Conservation (phyloP, 1,140 invertebrate genomes). For the Orius insidiosus region DNA sequence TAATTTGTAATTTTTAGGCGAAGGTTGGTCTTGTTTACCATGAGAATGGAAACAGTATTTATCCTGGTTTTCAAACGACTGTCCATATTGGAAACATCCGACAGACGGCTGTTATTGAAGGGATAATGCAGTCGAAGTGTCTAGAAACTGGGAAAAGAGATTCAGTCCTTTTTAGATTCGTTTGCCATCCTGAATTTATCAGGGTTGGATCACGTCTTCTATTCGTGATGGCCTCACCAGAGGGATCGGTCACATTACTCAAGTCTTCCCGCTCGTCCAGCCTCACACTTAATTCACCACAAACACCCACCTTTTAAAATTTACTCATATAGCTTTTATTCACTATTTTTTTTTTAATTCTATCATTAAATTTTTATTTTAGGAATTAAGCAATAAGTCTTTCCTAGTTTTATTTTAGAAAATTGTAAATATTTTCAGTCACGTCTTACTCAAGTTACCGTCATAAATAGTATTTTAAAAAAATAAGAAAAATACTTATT, state of each 20-base stretch:
- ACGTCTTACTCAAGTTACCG: too few relatives aligned
- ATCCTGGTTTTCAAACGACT: constrained; percentile 79
- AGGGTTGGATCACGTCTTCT: constrained; percentile 67
- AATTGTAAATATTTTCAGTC: too few relatives aligned
- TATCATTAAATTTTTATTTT: too few relatives aligned
- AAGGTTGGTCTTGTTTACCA: constrained; percentile 73
- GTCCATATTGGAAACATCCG: constrained; percentile 88
- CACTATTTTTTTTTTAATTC: not conserved
- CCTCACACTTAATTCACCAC: not conserved
- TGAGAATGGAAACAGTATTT: constrained; percentile 47
- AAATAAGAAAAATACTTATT: too few relatives aligned
- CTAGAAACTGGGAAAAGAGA: constrained; percentile 70
- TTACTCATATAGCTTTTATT: not conserved
- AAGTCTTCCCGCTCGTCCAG: constrained; percentile 52
- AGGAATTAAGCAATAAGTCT: too few relatives aligned
- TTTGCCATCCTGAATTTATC: constrained; percentile 82
- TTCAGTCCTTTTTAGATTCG: constrained; percentile 74
- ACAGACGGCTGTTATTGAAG: constrained; percentile 77
- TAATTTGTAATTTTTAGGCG: constrained; percentile 40
- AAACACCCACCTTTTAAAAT: not conserved
- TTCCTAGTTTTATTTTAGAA: too few relatives aligned
- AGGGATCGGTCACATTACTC: constrained; percentile 78
- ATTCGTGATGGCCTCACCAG: constrained; percentile 78
- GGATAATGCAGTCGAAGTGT: constrained; percentile 38
- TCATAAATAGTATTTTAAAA: too few relatives aligned